These are phyloP conservation scores for Pogonognathellus flavescens DNA, from an alignment of 1,140 invertebrate species.

Conservation along the genomic window DNA sequence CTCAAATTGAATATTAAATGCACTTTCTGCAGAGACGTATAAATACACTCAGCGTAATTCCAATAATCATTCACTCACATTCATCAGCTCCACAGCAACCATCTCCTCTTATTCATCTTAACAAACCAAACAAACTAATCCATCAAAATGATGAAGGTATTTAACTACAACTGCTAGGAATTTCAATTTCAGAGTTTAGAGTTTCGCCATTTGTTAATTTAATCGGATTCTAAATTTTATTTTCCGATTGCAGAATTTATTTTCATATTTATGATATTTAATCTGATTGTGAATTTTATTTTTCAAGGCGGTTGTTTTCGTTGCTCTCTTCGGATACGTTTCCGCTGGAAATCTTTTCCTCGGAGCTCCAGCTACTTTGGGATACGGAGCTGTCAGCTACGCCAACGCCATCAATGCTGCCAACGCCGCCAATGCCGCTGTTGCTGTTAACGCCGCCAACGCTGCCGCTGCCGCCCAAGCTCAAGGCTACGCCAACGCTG, in stretches of 20 bases:
- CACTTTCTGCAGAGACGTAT: too few relatives aligned
- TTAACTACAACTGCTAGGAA: too few relatives aligned
- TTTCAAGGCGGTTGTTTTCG: neutral
- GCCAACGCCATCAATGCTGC: neutral
- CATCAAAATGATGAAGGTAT: neutral
- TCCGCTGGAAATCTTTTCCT: neutral
- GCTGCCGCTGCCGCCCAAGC: neutral
- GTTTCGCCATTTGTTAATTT: too few relatives aligned
- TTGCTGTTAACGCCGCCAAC: neutral
- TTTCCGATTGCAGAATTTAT: neutral
- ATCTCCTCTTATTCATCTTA: too few relatives aligned
- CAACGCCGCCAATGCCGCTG: neutral
- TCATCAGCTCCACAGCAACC: too few relatives aligned
- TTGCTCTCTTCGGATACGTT: neutral
- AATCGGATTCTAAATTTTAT: neutral
- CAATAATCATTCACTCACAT: too few relatives aligned
- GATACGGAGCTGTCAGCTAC: neutral
- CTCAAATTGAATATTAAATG: too few relatives aligned
- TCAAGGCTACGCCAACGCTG: neutral
- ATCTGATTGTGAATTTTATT: neutral
- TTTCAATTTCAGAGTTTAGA: too few relatives aligned
- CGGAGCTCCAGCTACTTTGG: too few relatives aligned
- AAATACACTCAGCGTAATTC: too few relatives aligned
- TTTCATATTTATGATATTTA: neutral
- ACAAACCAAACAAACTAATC: neutral